phyloP scores from a whole-genome alignment of 2,888 invertebrate genomes.

The Blastobasis lacticolella region DNA sequence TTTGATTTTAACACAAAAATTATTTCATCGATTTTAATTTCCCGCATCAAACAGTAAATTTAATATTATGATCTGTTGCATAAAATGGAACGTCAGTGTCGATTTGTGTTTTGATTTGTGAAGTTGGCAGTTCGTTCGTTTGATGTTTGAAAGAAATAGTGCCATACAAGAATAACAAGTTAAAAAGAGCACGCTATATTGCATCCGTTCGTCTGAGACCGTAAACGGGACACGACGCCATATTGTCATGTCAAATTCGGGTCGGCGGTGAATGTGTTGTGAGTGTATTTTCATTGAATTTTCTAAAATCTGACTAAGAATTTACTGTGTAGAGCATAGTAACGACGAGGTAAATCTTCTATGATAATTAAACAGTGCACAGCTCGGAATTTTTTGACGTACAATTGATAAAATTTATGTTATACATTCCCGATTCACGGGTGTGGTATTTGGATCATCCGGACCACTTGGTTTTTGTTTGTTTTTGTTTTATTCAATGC shows the following conservation, averaged over 20 bases:
- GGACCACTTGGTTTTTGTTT: slow-evolving; percentile 46
- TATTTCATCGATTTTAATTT: too few relatives aligned
- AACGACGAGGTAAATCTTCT: slow-evolving; percentile 35
- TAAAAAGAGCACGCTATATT: slow-evolving; percentile 15
- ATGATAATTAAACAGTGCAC: not conserved
- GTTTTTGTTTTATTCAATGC: slow-evolving; percentile 48
- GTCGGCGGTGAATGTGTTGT: slow-evolving; percentile 46
- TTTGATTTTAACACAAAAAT: too few relatives aligned
- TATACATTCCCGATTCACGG: slow-evolving; percentile 21
- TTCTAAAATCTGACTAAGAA: slow-evolving; percentile 15
- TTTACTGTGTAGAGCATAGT: slow-evolving; percentile 31
- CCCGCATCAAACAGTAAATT: too few relatives aligned
- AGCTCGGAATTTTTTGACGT: not conserved
- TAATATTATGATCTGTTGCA: not conserved
- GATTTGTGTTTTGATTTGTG: slow-evolving; percentile 4
- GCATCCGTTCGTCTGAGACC: slow-evolving; percentile 25
- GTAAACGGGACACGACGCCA: slow-evolving; percentile 50
- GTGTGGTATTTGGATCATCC: slow-evolving; percentile 65
- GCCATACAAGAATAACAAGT: slow-evolving; percentile 2
- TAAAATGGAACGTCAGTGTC: slow-evolving; percentile 17
- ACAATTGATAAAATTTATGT: not conserved
- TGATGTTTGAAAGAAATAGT: slow-evolving; percentile 20
- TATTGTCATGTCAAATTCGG: slow-evolving; percentile 64
- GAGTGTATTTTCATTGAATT: slow-evolving; percentile 28
- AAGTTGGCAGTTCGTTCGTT: slow-evolving; percentile 21